Base-by-base conservation (phyloP, 2,113 vertebrate genomes). In the Danionella cerebrum region DNA sequence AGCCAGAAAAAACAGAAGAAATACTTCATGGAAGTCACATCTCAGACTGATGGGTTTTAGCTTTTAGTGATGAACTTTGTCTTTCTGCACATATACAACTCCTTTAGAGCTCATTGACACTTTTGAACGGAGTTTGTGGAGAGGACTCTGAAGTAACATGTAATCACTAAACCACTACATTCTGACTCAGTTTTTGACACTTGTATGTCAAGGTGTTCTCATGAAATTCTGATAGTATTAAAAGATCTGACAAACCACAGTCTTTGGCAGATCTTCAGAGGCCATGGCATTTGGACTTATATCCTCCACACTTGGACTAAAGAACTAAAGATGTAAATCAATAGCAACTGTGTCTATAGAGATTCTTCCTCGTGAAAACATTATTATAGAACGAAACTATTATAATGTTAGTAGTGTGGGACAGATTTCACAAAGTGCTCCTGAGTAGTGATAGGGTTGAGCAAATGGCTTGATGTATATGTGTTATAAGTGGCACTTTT, bases 81-180 rank as follows among this genome's bases (percentile, higher is more conserved):
- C 42, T 68, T 60, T 48, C 38, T 31, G 11, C 42, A 41, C 71
- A 74, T 44, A 8, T 63, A 44, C 41, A 41, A 65, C 60, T 59
- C 71, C 70, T 75, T 79, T 72, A 64, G 72, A 77, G 60, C 71
- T 77, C 68, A 70, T 75, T 80, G 80, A 81, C 81, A 80, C 67
- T 77, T 85, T 75, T 80, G 70, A 76, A 75, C 67, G 51, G 60
- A 72, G 58, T 70, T 73, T 0, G 75, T 67, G 76, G 81, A 81
- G 73, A 76, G 22, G 72, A 31, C 67, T 73, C 41, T 31, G 53
- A 76, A 60, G 54, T 74, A 74, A 67, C 67, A 54, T 33, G 55
- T 24, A 55, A 19, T 18, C 33, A 18, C 65, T 45, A 22, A 39
- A 13, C 52, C 16, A 19, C 36, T 7, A 35, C 44, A 44, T 33